phyloP scores from a whole-genome alignment of 2,888 invertebrate species.

The Strigamia maritima region DNA sequence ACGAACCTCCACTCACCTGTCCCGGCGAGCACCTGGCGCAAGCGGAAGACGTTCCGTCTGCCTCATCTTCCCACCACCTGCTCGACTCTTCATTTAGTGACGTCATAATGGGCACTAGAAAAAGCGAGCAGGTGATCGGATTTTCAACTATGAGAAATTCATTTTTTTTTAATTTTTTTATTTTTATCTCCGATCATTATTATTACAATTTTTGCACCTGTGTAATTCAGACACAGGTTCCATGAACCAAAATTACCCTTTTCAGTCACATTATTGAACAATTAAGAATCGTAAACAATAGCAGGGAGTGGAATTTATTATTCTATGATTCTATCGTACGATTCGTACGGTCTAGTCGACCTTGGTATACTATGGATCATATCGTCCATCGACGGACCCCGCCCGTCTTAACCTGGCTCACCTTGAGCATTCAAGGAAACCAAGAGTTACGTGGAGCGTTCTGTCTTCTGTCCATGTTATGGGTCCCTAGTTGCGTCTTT shows the following conservation, averaged over 20 bases:
- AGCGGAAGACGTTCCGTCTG: conserved; percentile 27
- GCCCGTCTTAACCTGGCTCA: neutral
- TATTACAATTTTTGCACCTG: neutral
- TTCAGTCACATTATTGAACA: neutral
- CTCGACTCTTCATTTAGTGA: conserved; percentile 17
- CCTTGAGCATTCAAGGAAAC: conserved; percentile 25
- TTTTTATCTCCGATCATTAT: neutral
- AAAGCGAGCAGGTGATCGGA: conserved; percentile 18
- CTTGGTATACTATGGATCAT: conserved; percentile 9
- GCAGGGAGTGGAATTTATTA: too few species aligned
- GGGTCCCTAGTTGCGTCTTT: neutral
- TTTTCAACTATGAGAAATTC: neutral
- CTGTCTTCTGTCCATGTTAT: neutral
- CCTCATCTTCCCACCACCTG: conserved; percentile 25
- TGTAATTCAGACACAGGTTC: neutral
- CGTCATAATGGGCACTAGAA: conserved; percentile 9
- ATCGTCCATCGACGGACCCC: conserved; percentile 20
- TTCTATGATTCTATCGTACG: too few species aligned
- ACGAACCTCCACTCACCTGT: conserved; percentile 21
- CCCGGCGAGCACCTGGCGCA: conserved; percentile 13
- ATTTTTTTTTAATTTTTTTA: neutral
- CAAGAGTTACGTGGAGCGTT: neutral
- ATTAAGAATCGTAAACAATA: neutral
- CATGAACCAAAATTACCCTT: too few species aligned
- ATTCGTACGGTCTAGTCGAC: neutral